Percentiles rank a stretch among this genome's conserved stretches.
phyloP scores from a whole-genome alignment of 1,140 invertebrate genomes.

The Potamilus streckersoni region DNA sequence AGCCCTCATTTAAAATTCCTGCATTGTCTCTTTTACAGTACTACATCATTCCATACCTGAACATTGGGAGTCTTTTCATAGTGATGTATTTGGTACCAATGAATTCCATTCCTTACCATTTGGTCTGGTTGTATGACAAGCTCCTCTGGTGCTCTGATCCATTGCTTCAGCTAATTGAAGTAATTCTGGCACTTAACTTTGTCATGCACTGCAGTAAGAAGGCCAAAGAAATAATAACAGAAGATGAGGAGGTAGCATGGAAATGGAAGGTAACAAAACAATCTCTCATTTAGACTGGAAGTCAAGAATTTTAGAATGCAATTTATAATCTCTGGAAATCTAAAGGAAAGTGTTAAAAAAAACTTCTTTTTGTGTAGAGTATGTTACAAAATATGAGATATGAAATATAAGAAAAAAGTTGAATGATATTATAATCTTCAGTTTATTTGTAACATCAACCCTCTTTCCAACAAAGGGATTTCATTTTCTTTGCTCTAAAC shows the following conservation, averaged over 20 bases:
- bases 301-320: no score
- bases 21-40: conserved; percentile 15
- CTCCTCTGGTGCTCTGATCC: conserved; percentile 25
- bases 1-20: no score
- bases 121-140: conserved; percentile 26
- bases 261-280: conserved; percentile 28
- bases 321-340: no score
- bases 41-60: conserved; percentile 20
- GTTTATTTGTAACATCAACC: no score
- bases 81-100: conserved; percentile 18
- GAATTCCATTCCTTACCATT: conserved; percentile 15
- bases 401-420: no score
- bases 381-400: no score
- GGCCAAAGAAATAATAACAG: conserved; percentile 25
- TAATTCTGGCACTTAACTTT: conserved; percentile 23
- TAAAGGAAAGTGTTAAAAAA: no score
- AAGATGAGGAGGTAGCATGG: conserved; percentile 28
- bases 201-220: conserved; percentile 27
- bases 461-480: no score
- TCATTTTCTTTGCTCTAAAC: no score
- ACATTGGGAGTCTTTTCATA: conserved; percentile 1
- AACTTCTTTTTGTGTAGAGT: no score
- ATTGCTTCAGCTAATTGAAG: conserved; percentile 15
- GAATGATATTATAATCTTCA: no score
- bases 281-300: no score